Conservation (phyloP, 2,113 vertebrate genomes). For the Vidua chalybeata region DNA sequence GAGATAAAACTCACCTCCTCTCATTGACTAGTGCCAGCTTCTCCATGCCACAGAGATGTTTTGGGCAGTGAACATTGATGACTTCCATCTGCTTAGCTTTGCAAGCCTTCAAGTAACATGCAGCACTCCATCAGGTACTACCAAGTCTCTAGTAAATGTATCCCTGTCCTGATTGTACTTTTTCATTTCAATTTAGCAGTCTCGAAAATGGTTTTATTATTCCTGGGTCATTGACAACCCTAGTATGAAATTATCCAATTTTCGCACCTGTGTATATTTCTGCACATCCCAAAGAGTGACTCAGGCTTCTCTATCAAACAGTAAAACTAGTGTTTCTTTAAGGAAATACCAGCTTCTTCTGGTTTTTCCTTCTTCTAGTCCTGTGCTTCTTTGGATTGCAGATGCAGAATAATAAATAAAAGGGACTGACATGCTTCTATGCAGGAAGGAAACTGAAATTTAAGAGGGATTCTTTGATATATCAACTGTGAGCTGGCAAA, state of each 20-base stretch:
- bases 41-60: neutral
- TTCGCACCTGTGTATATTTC: neutral
- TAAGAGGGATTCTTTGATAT: neutral
- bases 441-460: neutral
- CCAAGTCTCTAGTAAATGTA: neutral
- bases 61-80: neutral
- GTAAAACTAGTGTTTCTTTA: neutral
- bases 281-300: neutral
- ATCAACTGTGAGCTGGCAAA: neutral
- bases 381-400: neutral
- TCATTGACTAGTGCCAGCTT: neutral
- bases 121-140: neutral
- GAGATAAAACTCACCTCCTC: neutral
- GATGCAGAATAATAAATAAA: neutral
- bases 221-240: neutral
- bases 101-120: neutral
- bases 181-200: neutral
- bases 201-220: neutral
- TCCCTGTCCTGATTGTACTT: neutral
- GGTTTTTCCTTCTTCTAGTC: neutral
- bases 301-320: neutral
- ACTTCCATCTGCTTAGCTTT: neutral
- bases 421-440: neutral
- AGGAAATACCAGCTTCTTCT: neutral
- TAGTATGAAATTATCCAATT: neutral